A percentile compares a stretch with the other conserved stretches of the same genome.
Conservation (phyloP, 53 echinoderm and acorn worm species). For the Crossaster papposus region DNA sequence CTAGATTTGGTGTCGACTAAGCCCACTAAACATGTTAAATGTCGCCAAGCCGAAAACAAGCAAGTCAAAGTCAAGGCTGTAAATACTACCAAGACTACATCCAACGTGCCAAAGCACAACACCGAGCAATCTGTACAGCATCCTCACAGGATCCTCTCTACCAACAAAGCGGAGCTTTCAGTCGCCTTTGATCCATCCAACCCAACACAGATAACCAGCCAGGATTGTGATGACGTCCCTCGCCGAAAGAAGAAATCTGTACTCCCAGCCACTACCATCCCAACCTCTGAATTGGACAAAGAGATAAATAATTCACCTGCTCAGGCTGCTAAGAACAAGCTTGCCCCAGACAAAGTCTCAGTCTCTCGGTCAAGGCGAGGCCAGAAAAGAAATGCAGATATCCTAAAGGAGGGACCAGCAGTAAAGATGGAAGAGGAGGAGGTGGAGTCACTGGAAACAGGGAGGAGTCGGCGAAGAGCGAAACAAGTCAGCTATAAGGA, state of each 20-base stretch:
- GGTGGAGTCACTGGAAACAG: slow-evolving; percentile 7
- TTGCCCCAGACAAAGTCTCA: neutral
- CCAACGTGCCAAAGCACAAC: neutral
- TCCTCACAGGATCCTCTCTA: neutral
- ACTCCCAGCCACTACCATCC: neutral
- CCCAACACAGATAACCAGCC: neutral
- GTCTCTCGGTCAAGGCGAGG: neutral
- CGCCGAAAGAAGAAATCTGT: neutral
- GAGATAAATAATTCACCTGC: slow-evolving; percentile 8
- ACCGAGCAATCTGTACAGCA: neutral
- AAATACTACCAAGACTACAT: neutral
- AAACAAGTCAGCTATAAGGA: slow-evolving; percentile 65
- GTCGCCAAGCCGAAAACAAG: neutral
- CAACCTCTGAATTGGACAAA: neutral
- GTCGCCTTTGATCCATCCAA: neutral
- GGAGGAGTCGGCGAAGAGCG: slow-evolving; percentile 43
- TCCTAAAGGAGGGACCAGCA: neutral
- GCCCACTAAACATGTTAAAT: neutral
- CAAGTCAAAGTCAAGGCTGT: neutral
- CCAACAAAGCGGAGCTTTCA: neutral
- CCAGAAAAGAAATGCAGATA: slow-evolving; percentile 2
- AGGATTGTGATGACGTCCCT: neutral
- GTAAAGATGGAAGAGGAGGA: neutral
- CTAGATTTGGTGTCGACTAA: neutral
- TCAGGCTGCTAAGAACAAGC: neutral